Base-by-base conservation (phyloP, 2,888 invertebrate species). In the Prenolepis imparis region DNA sequence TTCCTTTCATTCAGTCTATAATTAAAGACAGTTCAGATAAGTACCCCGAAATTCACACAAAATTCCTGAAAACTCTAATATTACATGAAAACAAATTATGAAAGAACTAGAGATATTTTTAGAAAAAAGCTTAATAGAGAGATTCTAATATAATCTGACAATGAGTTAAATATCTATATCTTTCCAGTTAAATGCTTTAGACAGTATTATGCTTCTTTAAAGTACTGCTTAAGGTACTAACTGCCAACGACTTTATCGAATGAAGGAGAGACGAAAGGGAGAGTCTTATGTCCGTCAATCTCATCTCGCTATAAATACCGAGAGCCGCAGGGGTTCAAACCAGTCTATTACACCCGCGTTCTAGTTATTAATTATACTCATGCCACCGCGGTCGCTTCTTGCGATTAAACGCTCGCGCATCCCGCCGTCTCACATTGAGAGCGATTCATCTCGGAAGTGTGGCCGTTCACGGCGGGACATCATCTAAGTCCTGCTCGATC, bases 351-450 rank as follows among this genome's bases (percentile, higher is more conserved):
- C 55, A 77, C 59, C 84, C 57, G 67, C 74, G 72, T 84, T 41
- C 80, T 48, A 85, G 68, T 85, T 87, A 85, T 88, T 87, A 88
- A 87, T 88, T 85, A 84, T 73, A 48, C 81, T 75, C 78, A 70
- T 82, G 86, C 85, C 81, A 88, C 72, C 82, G 73, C 78, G 52
- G 61, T 66, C 66, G 83, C 82, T 78, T 52, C 75, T 66, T 57
- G 74, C 78, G 78, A 88, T 86, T 85, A 84, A 85, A 81, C 70
- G 73, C 67, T 68, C 77, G 80, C 73, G 82, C 82, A 77, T 80
- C 74, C 63, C 67, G 80, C 61, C 80, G 77, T 70, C 87, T 72
- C 87, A 84, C 77, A 83, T 86, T 81, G 86, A 44, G 86, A 39
- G 87, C 82, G 84, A 86, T 78, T 88, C 80, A 86, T 88, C 64